phyloP scores from a whole-genome alignment of 2,797 vertebrate genomes.

The Pipistrellus kuhlii region DNA sequence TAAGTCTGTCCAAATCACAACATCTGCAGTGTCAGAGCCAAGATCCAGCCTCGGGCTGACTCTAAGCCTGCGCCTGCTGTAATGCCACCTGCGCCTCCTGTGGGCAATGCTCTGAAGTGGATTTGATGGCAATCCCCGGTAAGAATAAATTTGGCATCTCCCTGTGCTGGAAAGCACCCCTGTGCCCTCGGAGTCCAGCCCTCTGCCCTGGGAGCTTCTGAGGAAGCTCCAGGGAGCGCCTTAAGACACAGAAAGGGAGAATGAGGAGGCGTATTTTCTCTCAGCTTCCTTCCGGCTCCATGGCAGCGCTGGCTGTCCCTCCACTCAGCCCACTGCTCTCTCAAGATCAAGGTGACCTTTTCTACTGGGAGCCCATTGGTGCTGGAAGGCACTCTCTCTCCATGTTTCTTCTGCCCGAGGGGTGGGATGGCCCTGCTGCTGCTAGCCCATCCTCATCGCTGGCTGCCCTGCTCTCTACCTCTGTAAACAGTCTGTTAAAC shows the following conservation, averaged over 20 bases:
- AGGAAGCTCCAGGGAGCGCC: background rate
- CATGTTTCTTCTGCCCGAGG: fast-evolving
- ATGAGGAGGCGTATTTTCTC: background rate
- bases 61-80: background rate
- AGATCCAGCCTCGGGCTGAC: background rate
- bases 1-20: background rate
- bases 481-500: background rate
- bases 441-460: fast-evolving
- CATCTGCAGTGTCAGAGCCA: background rate
- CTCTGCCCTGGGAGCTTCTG: background rate
- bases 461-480: background rate
- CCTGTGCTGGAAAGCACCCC: background rate
- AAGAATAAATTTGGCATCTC: background rate
- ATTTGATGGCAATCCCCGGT: background rate
- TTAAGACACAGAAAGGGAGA: background rate
- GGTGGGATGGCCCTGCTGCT: background rate
- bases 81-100: too few species aligned
- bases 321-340: background rate
- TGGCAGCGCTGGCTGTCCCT: background rate
- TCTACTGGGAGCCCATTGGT: background rate
- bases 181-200: background rate
- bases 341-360: background rate
- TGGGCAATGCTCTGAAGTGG: background rate
- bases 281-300: background rate
- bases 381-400: background rate